phyloP scores from a whole-genome alignment of 2,888 invertebrate species.

The Agrotis clavis region DNA sequence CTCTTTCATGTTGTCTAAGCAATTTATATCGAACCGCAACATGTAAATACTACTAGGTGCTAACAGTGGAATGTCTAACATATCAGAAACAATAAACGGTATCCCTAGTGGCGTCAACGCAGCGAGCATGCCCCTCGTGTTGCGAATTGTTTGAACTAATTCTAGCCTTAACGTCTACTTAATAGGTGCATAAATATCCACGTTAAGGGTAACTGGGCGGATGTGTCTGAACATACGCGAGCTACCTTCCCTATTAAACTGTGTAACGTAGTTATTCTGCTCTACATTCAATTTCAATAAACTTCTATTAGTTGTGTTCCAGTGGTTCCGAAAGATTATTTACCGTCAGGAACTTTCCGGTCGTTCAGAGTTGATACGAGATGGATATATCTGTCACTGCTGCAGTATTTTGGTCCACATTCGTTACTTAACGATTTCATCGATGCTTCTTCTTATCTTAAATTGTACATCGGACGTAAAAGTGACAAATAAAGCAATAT shows the following conservation, averaged over 20 bases:
- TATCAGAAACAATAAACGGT: conserved; percentile 52
- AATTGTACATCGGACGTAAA: conserved; percentile 21
- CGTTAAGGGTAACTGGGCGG: conserved; percentile 59
- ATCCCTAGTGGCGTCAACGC: conserved; percentile 51
- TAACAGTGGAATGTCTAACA: conserved; percentile 35
- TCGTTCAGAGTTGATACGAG: background rate
- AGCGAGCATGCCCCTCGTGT: conserved; percentile 71
- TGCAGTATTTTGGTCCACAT: background rate
- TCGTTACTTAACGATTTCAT: conserved; percentile 4
- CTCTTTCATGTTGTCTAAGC: conserved; percentile 13
- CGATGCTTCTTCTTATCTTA: background rate
- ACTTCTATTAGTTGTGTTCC: conserved; percentile 26
- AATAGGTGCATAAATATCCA: conserved; percentile 67
- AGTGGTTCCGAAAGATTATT: conserved; percentile 11
- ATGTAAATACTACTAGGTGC: conserved; percentile 3
- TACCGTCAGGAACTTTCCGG: conserved; percentile 16
- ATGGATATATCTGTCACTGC: conserved; percentile 2
- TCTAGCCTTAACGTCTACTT: conserved; percentile 71
- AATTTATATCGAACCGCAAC: conserved; percentile 39
- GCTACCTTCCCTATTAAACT: conserved; percentile 38
- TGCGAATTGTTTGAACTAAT: conserved; percentile 82
- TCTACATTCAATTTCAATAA: conserved; percentile 42
- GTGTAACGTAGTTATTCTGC: conserved; percentile 20
- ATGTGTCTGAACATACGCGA: conserved; percentile 50
- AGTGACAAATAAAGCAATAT: conserved; percentile 49